Evolutionary conservation across 2,888 invertebrate species (phyloP).

Genomic region (Drosophila emarginata): DNA sequence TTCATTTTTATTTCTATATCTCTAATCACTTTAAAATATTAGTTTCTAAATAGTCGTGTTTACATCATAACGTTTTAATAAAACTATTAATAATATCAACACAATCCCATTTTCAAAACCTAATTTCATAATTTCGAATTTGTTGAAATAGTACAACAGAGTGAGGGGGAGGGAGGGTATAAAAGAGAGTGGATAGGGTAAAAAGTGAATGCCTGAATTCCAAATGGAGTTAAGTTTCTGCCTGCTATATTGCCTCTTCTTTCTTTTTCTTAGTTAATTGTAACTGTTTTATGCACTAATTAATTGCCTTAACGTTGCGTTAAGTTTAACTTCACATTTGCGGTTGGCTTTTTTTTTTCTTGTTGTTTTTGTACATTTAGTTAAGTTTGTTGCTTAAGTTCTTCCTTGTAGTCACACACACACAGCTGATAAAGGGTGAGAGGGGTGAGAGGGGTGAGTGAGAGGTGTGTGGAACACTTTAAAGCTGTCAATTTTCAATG

Average conservation of each 20-base stretch:
- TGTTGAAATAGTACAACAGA: background rate
- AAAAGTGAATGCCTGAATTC: constrained; percentile 71
- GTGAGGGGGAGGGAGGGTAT: constrained; percentile 11
- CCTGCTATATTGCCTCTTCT: constrained; percentile 48
- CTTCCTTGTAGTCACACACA: constrained; percentile 47
- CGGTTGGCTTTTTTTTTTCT: background rate
- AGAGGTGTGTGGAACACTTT: constrained; percentile 6
- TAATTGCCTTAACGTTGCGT: constrained; percentile 65
- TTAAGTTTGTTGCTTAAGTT: constrained; percentile 73
- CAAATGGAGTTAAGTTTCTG: constrained; percentile 21
- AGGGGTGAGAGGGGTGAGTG: constrained; percentile 11
- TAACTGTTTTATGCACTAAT: constrained; percentile 81
- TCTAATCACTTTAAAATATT: background rate
- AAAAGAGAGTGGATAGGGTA: constrained; percentile 28
- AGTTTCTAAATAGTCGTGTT: background rate
- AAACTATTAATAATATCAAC: background rate
- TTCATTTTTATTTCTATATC: too few species aligned
- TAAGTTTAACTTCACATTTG: constrained; percentile 19
- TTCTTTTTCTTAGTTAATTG: constrained; percentile 66
- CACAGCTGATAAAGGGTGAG: constrained; percentile 14
- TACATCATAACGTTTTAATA: background rate
- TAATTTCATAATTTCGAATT: constrained; percentile 54
- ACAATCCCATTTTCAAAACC: constrained; percentile 28
- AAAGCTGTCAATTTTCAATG: background rate
- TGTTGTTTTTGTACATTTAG: background rate